A percentile compares a stretch with the other conserved stretches of the same genome.
These are phyloP conservation scores for Nemurella pictetii DNA, from an alignment of 2,888 invertebrate species.

Conservation along the genomic window DNA sequence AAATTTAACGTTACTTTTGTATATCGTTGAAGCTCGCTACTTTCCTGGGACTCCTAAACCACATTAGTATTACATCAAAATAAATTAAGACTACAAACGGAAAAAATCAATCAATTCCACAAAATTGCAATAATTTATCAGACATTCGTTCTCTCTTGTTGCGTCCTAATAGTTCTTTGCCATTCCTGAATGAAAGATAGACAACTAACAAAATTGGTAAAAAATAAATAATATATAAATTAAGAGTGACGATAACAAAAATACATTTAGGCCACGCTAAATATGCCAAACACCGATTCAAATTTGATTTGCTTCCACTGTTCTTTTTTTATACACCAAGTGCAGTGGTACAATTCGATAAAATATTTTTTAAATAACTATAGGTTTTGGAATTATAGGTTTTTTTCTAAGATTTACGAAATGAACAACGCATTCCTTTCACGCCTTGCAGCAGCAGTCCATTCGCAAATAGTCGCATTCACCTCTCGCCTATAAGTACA, in stretches of 20 bases:
- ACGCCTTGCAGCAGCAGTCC: background rate
- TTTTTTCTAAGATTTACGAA: background rate
- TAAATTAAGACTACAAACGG: background rate
- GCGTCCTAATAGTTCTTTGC: conserved; percentile 2
- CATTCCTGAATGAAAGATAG: conserved; percentile 1
- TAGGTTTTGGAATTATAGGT: background rate
- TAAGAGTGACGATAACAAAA: background rate
- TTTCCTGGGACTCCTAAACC: conserved; percentile 13
- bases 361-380: conserved; percentile 16
- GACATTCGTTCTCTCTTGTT: conserved; percentile 22
- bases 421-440: conserved; percentile 11
- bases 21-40: conserved; percentile 38
- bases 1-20: conserved; percentile 30
- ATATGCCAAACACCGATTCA: background rate
- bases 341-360: background rate
- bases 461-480: background rate
- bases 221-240: conserved; percentile 26
- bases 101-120: background rate
- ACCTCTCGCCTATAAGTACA: conserved; percentile 35
- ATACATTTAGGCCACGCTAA: conserved; percentile 19
- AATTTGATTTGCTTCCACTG: background rate
- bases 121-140: conserved; percentile 25
- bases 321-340: background rate
- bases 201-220: conserved; percentile 26
- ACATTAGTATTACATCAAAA: background rate